Evolutionary conservation across 1,140 invertebrate genomes (phyloP).

Genomic region (Conus ventricosus): DNA sequence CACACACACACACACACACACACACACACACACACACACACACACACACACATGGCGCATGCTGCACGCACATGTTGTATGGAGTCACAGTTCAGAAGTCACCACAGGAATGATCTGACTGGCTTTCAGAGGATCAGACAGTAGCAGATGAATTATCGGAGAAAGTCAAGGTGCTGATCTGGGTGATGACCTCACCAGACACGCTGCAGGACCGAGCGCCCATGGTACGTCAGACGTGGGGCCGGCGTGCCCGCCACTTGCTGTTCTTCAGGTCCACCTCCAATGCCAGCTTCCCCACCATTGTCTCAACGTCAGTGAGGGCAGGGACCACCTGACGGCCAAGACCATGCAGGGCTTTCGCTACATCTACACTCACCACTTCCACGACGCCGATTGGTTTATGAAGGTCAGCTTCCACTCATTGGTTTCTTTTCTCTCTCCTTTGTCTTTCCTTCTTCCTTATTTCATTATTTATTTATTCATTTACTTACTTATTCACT

Average conservation of each 20-base stretch:
- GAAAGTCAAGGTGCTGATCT: constrained; percentile 87
- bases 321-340: constrained; percentile 66
- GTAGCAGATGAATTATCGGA: constrained; percentile 84
- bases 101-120: too few relatives aligned
- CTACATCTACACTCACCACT: constrained; percentile 83
- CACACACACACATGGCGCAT: too few relatives aligned
- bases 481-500: not conserved
- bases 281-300: constrained; percentile 32
- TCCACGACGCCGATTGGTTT: constrained; percentile 72
- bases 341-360: constrained; percentile 71
- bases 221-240: constrained; percentile 88
- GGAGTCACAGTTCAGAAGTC: too few relatives aligned
- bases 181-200: constrained; percentile 94
- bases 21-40: too few relatives aligned
- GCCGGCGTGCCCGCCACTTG: constrained; percentile 72
- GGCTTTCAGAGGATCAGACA: constrained; percentile 72
- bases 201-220: constrained; percentile 87
- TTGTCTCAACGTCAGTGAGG: constrained; percentile 60
- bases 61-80: too few relatives aligned
- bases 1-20: too few relatives aligned
- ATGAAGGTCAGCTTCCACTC: constrained; percentile 64
- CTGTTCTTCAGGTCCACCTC: constrained; percentile 72
- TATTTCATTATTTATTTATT: not conserved
- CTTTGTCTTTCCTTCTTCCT: too few relatives aligned
- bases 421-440: not conserved